Percentiles rank a stretch among this genome's conserved stretches.
phyloP scores from a whole-genome alignment of 2,113 vertebrate species.

The Zosterops lateralis region DNA sequence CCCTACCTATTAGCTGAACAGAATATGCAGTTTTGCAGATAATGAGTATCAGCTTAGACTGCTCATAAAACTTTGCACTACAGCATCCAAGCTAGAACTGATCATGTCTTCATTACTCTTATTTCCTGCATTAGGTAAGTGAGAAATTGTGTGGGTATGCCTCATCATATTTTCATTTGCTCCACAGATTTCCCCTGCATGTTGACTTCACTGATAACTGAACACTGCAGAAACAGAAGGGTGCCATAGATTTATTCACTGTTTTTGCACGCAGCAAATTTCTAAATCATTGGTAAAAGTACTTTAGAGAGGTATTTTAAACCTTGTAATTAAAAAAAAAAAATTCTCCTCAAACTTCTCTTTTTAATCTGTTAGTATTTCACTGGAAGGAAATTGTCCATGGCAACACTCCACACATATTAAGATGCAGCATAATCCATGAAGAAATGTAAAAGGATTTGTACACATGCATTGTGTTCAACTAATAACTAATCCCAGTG shows the following conservation, averaged over 20 bases:
- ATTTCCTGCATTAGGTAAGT: not conserved
- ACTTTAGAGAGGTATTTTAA: not conserved
- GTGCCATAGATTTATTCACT: not conserved
- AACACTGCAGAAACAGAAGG: not conserved
- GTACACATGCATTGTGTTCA: not conserved
- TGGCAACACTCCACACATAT: not conserved
- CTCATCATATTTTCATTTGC: not conserved
- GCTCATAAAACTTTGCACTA: not conserved
- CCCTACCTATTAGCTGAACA: not conserved
- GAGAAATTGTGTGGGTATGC: not conserved
- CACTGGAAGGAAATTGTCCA: not conserved
- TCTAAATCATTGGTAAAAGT: not conserved
- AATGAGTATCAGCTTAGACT: not conserved
- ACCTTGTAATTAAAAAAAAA: not conserved
- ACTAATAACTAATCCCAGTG: not conserved
- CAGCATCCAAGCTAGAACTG: accelerated
- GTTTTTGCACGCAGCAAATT: not conserved
- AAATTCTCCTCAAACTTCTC: not conserved
- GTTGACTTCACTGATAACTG: not conserved
- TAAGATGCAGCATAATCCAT: not conserved
- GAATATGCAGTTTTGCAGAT: not conserved
- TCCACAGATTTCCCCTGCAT: not conserved
- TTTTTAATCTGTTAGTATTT: not conserved
- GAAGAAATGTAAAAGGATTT: not conserved
- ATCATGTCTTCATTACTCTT: not conserved